phyloP scores from a whole-genome alignment of 2,797 vertebrate genomes.

The Holocentrus rufus region DNA sequence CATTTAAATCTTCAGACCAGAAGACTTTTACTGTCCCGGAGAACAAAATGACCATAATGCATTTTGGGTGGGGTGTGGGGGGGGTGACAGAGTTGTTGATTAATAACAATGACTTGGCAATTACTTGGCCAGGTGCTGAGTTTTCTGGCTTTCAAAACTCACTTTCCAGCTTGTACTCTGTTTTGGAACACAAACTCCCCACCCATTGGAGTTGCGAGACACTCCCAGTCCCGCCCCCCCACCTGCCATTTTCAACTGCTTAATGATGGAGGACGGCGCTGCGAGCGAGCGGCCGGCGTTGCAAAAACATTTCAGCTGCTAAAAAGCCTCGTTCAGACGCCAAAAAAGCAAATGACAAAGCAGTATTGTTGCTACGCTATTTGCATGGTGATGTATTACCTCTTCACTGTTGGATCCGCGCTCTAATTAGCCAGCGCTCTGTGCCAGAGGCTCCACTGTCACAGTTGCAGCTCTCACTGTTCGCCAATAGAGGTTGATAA shows the following conservation, averaged over 20 bases:
- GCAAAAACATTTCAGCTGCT: slow-evolving; percentile 25
- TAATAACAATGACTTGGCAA: slow-evolving; percentile 56
- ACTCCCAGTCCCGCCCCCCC: not conserved
- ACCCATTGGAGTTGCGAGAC: too few relatives aligned
- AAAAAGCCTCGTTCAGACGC: slow-evolving; percentile 27
- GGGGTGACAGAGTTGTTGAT: slow-evolving; percentile 55
- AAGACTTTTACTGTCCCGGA: slow-evolving; percentile 2
- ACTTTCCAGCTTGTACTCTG: slow-evolving; percentile 33
- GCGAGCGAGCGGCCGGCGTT: slow-evolving; percentile 33
- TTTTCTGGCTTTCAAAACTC: slow-evolving; percentile 58
- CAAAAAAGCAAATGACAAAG: slow-evolving; percentile 10
- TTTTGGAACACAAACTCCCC: slow-evolving; percentile 31
- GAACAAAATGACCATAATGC: slow-evolving; percentile 49
- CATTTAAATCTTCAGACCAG: slow-evolving; percentile 45
- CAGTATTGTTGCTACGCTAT: slow-evolving; percentile 44
- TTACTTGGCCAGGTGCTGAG: slow-evolving; percentile 55
- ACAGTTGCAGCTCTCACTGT: slow-evolving; percentile 50
- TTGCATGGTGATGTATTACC: slow-evolving; percentile 19
- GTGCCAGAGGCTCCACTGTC: slow-evolving; percentile 27
- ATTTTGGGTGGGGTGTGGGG: too few relatives aligned
- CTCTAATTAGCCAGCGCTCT: slow-evolving; percentile 8
- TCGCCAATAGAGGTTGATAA: slow-evolving; percentile 56
- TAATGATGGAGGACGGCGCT: not conserved
- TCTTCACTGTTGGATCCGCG: slow-evolving; percentile 6
- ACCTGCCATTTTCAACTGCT: not conserved